phyloP scores from a whole-genome alignment of 1,140 invertebrate species.

The Gyrodactylus bullatarudis region DNA sequence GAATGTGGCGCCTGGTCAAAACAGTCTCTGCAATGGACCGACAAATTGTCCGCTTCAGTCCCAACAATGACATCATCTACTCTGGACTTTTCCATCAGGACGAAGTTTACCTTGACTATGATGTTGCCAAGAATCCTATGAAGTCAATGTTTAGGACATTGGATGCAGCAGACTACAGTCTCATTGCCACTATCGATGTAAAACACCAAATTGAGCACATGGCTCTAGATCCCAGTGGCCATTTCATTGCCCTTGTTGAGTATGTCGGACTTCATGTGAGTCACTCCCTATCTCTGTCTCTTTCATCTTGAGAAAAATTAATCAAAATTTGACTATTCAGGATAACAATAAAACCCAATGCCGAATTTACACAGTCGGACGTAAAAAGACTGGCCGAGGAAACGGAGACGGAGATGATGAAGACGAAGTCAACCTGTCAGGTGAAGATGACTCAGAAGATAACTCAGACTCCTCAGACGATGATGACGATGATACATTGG shows the following conservation, averaged over 20 bases:
- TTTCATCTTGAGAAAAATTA: not conserved
- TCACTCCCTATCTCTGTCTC: too few relatives aligned
- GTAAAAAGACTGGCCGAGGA: not conserved
- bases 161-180: not conserved
- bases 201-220: not conserved
- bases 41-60: not conserved
- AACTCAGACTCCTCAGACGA: not conserved
- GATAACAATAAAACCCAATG: not conserved
- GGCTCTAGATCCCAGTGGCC: not conserved
- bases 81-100: not conserved
- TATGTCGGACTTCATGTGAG: not conserved
- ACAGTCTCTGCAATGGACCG: constrained; percentile 16
- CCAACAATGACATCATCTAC: not conserved
- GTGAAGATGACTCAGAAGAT: not conserved
- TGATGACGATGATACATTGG: not conserved
- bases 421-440: not conserved
- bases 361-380: not conserved
- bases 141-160: not conserved
- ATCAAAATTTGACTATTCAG: not conserved
- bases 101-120: not conserved
- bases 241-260: not conserved
- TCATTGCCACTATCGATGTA: not conserved
- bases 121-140: not conserved
- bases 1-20: constrained; percentile 61
- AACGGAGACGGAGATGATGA: not conserved